Evolutionary conservation across 2,797 vertebrate species (phyloP).

Genomic region (Odontamblyopus rebecca): DNA sequence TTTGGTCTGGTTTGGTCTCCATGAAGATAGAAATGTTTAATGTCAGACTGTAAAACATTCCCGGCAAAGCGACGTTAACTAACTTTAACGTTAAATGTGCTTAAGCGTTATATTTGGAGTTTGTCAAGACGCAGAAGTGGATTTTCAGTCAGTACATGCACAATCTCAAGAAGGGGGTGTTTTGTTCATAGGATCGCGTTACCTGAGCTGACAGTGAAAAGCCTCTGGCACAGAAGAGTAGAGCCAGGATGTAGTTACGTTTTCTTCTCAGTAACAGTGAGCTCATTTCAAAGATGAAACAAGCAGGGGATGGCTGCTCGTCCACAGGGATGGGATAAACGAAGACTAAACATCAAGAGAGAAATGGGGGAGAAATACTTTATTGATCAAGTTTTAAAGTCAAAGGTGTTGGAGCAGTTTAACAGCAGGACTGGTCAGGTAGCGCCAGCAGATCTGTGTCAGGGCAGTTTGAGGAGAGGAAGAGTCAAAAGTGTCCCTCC

Average conservation of each 20-base stretch:
- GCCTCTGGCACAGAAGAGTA: conserved; percentile 23
- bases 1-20: too few relatives aligned
- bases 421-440: too few relatives aligned
- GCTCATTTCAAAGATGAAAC: conserved; percentile 23
- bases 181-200: conserved; percentile 53
- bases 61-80: too few relatives aligned
- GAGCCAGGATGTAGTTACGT: background rate
- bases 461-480: too few relatives aligned
- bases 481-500: too few relatives aligned
- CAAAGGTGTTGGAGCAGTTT: too few relatives aligned
- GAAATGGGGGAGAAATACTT: too few relatives aligned
- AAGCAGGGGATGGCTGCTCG: background rate
- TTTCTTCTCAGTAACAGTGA: conserved; percentile 25
- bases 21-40: too few relatives aligned
- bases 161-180: conserved; percentile 23
- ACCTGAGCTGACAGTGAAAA: conserved; percentile 31
- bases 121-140: conserved; percentile 15
- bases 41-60: too few relatives aligned
- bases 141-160: conserved; percentile 1
- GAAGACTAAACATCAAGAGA: background rate
- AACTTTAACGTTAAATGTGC: conserved; percentile 2
- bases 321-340: background rate
- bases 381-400: too few relatives aligned
- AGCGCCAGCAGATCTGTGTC: too few relatives aligned
- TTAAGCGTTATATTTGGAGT: conserved; percentile 16